Evolutionary conservation across 2,888 invertebrate genomes (phyloP).

Genomic region (Heliconius hortense): DNA sequence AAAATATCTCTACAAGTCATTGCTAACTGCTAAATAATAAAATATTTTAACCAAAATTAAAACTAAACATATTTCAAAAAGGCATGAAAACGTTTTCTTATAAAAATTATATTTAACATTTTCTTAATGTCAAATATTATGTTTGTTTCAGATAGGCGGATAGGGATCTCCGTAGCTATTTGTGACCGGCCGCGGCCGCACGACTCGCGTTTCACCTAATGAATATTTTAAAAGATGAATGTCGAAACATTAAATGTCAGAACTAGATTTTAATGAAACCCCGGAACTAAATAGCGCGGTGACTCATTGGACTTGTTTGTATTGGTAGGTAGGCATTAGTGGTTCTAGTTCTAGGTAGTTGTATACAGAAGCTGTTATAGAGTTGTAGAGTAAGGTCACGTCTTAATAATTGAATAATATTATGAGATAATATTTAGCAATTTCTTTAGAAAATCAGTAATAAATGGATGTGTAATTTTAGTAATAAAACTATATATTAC

Average conservation of each 20-base stretch:
- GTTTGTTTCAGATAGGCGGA: slow-evolving; percentile 65
- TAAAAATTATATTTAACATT: slow-evolving; percentile 11
- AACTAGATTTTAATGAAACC: slow-evolving; percentile 40
- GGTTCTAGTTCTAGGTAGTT: not conserved
- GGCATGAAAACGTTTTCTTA: not conserved
- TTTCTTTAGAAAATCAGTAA: not conserved
- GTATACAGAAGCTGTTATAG: slow-evolving; percentile 10
- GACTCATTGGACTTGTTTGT: slow-evolving; percentile 26
- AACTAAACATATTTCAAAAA: not conserved
- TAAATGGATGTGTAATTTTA: not conserved
- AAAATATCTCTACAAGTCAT: not conserved
- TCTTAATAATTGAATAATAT: not conserved
- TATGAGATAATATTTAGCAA: not conserved
- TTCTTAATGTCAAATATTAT: slow-evolving; percentile 46
- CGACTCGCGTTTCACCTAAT: slow-evolving; percentile 70
- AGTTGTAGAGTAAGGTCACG: slow-evolving; percentile 1
- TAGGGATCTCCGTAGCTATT: slow-evolving; percentile 61
- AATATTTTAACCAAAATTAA: not conserved
- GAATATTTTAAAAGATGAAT: slow-evolving; percentile 66
- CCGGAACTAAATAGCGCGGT: slow-evolving; percentile 11
- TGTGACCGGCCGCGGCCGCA: slow-evolving; percentile 54
- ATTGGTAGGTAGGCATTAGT: not conserved
- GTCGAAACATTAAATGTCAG: slow-evolving; percentile 52
- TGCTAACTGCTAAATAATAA: not conserved
- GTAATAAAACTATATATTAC: not conserved